phyloP scores from a whole-genome alignment of 1,140 invertebrate species.

The Psix sp. region DNA sequence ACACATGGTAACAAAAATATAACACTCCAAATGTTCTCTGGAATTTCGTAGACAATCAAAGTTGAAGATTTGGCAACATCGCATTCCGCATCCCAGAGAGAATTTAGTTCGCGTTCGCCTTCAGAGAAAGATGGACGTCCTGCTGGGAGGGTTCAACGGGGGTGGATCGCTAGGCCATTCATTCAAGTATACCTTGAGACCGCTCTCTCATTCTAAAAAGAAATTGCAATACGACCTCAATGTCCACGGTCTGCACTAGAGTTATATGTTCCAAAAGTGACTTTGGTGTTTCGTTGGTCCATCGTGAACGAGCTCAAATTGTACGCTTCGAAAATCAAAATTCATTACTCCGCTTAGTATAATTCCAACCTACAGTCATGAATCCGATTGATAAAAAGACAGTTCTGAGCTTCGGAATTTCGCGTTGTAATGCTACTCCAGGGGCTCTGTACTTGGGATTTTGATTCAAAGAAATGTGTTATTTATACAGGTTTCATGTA shows the following conservation, averaged over 20 bases:
- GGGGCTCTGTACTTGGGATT: too few species aligned
- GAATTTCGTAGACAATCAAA: conserved; percentile 33
- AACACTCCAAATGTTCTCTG: conserved; percentile 19
- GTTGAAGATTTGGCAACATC: conserved; percentile 61
- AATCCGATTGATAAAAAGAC: too few species aligned
- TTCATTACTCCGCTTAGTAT: conserved; percentile 26
- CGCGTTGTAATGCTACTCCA: too few species aligned
- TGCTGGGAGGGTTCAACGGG: conserved; percentile 68
- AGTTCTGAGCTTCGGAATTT: too few species aligned
- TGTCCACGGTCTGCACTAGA: conserved; percentile 18
- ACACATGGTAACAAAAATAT: conserved; percentile 13
- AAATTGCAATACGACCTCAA: conserved; percentile 47
- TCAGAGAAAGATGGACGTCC: conserved; percentile 62
- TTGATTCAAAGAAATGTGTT: too few species aligned
- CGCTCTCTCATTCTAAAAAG: conserved; percentile 58
- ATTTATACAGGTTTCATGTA: too few species aligned
- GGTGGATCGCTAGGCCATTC: conserved; percentile 61
- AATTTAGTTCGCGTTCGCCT: conserved; percentile 61
- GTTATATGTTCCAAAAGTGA: conserved; percentile 20
- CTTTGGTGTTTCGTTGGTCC: conserved; percentile 34
- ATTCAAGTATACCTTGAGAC: conserved; percentile 59
- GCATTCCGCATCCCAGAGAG: conserved; percentile 45
- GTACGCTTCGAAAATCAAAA: conserved; percentile 20
- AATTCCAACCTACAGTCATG: too few species aligned
- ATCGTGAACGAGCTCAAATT: conserved; percentile 25